Percentiles rank a stretch among this genome's conserved stretches.
Conservation (phyloP, 2,888 invertebrate genomes). For the Petrolisthes manimaculis region DNA sequence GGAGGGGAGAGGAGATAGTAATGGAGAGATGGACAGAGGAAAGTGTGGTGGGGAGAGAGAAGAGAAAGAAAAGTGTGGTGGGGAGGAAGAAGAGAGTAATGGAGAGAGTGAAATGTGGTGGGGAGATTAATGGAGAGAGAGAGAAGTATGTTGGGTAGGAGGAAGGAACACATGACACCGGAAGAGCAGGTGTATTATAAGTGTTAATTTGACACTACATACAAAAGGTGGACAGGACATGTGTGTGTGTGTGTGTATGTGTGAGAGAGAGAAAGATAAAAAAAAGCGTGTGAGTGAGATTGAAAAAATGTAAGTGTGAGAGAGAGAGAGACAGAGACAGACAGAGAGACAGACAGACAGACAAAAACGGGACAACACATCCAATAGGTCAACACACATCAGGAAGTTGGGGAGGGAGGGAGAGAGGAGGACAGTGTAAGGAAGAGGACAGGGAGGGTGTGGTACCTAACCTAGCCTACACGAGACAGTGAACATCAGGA, state of each 20-base stretch:
- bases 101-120: background rate
- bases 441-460: background rate
- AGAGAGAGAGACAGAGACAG: slow-evolving; percentile 20
- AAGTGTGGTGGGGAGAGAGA: background rate
- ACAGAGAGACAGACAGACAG: background rate
- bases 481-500: too few species aligned
- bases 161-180: too few species aligned
- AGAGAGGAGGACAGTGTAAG: background rate
- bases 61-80: background rate
- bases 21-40: background rate
- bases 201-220: too few species aligned
- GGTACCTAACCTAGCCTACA: background rate
- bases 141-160: background rate
- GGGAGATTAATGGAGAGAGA: background rate
- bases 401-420: background rate
- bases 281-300: background rate
- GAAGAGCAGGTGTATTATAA: too few species aligned
- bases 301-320: too few species aligned
- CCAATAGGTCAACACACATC: background rate
- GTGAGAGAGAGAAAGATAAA: background rate
- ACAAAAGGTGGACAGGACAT: too few species aligned
- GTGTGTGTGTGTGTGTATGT: background rate
- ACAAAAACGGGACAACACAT: too few species aligned
- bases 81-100: background rate
- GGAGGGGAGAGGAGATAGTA: background rate